These are phyloP conservation scores for Halcyon chelicuti DNA, from an alignment of 2,797 vertebrate genomes.

Conservation along the genomic window DNA sequence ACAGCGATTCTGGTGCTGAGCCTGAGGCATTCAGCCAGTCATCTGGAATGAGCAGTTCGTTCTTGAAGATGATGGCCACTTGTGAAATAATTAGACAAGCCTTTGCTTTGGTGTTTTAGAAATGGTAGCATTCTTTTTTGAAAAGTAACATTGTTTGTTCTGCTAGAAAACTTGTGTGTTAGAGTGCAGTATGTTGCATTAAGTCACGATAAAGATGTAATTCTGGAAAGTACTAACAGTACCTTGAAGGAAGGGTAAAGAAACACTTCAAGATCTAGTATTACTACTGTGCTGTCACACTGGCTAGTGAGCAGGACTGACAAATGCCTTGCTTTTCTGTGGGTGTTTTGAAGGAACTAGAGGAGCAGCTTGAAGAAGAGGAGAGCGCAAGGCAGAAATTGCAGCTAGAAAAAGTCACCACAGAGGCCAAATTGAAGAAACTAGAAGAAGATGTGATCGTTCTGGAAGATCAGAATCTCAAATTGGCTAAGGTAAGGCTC, in stretches of 20 bases:
- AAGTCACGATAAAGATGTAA: neutral
- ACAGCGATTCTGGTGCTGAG: neutral
- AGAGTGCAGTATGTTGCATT: neutral
- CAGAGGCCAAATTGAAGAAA: constrained; percentile 95
- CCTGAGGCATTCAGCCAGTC: neutral
- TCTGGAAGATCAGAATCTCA: constrained; percentile 94
- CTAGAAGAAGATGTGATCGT: constrained; percentile 93
- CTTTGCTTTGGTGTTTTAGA: neutral
- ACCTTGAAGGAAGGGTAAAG: neutral
- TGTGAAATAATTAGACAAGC: neutral
- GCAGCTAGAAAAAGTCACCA: constrained; percentile 95
- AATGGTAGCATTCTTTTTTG: neutral
- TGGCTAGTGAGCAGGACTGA: neutral
- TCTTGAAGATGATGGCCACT: neutral
- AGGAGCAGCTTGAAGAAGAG: constrained; percentile 97
- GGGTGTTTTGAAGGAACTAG: constrained; percentile 85
- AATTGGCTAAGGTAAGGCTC: constrained; percentile 87
- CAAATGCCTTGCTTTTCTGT: neutral
- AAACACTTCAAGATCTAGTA: neutral
- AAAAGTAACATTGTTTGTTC: neutral
- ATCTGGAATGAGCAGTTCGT: neutral
- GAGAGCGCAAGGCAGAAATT: constrained; percentile 95
- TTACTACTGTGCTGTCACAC: neutral
- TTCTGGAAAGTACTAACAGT: neutral
- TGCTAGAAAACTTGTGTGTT: neutral